phyloP scores from a whole-genome alignment of 2,888 invertebrate genomes.

The Sphinx pinastri region DNA sequence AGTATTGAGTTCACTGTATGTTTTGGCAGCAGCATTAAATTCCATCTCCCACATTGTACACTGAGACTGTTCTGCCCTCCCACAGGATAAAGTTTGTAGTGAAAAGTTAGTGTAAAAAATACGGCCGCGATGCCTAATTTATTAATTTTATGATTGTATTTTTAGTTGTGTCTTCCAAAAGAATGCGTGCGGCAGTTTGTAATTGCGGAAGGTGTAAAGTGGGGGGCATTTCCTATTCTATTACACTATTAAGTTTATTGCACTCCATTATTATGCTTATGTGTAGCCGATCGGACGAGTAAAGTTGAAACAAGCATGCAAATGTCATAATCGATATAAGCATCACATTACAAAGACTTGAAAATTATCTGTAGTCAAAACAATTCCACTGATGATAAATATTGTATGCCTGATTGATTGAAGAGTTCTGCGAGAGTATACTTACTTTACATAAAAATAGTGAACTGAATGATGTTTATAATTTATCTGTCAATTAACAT shows the following conservation, averaged over 20 bases:
- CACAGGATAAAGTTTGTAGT: slow-evolving; percentile 43
- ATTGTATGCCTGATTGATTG: not conserved
- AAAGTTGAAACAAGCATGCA: slow-evolving; percentile 18
- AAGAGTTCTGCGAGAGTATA: not conserved
- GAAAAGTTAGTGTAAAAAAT: slow-evolving; percentile 43
- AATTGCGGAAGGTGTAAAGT: slow-evolving; percentile 43
- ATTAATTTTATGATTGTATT: slow-evolving; percentile 46
- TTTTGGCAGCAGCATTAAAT: slow-evolving; percentile 58
- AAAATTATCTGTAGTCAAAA: not conserved
- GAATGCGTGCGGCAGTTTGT: slow-evolving; percentile 62
- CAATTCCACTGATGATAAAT: not conserved
- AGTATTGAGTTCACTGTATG: slow-evolving; percentile 38
- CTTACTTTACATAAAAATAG: not conserved
- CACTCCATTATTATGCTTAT: slow-evolving; percentile 66
- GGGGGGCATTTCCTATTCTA: slow-evolving; percentile 79
- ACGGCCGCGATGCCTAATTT: slow-evolving; percentile 45
- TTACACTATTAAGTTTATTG: slow-evolving; percentile 78
- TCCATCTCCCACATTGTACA: slow-evolving; percentile 42
- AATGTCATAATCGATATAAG: not conserved
- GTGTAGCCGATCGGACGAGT: slow-evolving; percentile 43
- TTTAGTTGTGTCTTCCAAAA: slow-evolving; percentile 65
- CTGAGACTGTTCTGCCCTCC: slow-evolving; percentile 65
- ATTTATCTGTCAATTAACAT: not conserved
- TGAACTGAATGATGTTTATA: not conserved
- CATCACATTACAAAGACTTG: slow-evolving; percentile 8